These are phyloP conservation scores for Drosophila testacea DNA, from an alignment of 2,888 invertebrate species.

Conservation along the genomic window DNA sequence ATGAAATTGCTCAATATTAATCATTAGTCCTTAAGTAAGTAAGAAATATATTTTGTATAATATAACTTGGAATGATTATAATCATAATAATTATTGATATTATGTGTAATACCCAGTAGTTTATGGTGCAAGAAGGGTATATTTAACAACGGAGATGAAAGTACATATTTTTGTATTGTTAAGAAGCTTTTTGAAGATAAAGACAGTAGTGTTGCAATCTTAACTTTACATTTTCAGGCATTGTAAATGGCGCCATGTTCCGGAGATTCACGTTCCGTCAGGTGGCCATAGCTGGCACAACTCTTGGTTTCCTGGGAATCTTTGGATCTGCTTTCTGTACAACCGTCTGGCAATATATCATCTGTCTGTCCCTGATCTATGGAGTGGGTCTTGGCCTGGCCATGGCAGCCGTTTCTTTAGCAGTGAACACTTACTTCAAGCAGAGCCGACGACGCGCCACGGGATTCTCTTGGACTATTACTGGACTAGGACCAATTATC, in stretches of 20 bases:
- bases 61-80: no score
- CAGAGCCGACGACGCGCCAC: constrained; percentile 89
- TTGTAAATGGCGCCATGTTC: constrained; percentile 90
- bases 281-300: constrained; percentile 88
- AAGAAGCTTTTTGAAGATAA: no score
- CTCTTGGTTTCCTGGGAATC: constrained; percentile 87
- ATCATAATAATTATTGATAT: no score
- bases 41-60: no score
- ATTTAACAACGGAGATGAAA: no score
- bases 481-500: constrained; percentile 90
- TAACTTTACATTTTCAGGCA: constrained; percentile 59
- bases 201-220: not conserved
- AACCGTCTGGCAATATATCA: constrained; percentile 88
- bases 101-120: no score
- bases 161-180: no score
- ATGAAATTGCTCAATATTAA: no score
- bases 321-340: constrained; percentile 88
- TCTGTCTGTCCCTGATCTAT: constrained; percentile 89
- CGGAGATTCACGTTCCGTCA: constrained; percentile 89
- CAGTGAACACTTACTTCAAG: constrained; percentile 91
- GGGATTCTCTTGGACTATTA: constrained; percentile 90
- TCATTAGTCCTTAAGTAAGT: no score
- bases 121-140: no score
- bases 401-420: constrained; percentile 89
- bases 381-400: constrained; percentile 89